Evolutionary conservation across 2,797 vertebrate species (phyloP), one percentile per base, ranked within the genome.

Genomic region (Mycteria americana): DNA sequence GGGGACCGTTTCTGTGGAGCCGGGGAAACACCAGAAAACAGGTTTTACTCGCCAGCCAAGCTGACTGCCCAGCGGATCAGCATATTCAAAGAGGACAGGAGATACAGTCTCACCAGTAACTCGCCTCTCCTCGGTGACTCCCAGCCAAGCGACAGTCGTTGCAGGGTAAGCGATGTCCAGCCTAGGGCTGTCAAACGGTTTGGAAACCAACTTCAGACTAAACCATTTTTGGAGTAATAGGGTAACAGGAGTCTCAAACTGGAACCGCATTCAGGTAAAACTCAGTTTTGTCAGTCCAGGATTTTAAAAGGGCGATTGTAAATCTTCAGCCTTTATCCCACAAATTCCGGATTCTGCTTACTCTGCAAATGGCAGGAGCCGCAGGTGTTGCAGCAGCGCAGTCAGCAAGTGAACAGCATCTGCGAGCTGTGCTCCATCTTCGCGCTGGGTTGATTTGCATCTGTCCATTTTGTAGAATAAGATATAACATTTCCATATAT

Each of bases 61-160:
- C 98, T 99, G 95, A 99, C 98, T 31, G 99, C 99, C 65, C 99
- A 98, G 85, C 98, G 98, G 95, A 99, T 99, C 97, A 99, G 99
- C 46, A 98, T 99, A 7, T 98, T 99, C 97, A 98, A 98, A 89
- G 99, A 99, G 86, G 97, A 98, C 18, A 97, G 80, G 57, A 94
- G 90, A 46, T 99, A 97, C 94, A 97, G 97, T 14, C 95, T 99
- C 8, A 14, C 86, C 3, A 88, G 97, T 7, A 89, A 54, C 69
- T 90, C 90, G 23, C 63, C 98, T 56, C 95, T 97, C 73, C 97
- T 97, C 85, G 87, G 95, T 3, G 96, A 98, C 33, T 97, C 86
- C 76, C 97, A 93, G 68, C 85, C 96, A 2, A 97, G 95, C 30
- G 97, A 97, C 43, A 96, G 95, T 68, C 98, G 89, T 48, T 96